These are phyloP conservation scores for Biston betularia DNA, from an alignment of 2,888 invertebrate genomes.

Conservation along the genomic window DNA sequence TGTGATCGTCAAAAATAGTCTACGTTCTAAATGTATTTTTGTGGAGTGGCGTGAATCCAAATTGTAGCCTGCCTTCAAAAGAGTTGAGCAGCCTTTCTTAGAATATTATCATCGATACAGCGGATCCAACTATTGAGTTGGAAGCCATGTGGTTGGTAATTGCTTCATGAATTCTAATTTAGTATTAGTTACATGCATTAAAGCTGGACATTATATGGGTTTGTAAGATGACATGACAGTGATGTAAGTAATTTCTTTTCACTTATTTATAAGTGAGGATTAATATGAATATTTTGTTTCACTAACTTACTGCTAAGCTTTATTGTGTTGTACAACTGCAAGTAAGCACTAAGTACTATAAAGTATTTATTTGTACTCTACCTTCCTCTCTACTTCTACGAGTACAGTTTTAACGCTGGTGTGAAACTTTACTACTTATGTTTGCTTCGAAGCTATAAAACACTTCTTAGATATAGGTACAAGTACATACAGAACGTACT, in stretches of 20 bases:
- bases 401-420: background rate
- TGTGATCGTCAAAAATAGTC: too few species aligned
- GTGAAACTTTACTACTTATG: too few species aligned
- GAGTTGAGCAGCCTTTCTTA: background rate
- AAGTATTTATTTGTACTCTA: background rate
- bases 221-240: background rate
- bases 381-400: background rate
- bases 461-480: background rate
- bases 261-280: background rate
- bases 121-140: slow-evolving; percentile 7
- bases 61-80: background rate
- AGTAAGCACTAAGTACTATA: background rate
- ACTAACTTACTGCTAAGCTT: background rate
- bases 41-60: background rate
- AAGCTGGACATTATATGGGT: slow-evolving; percentile 5
- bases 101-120: slow-evolving; percentile 10
- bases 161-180: slow-evolving; percentile 25
- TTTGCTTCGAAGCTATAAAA: background rate
- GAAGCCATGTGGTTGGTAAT: slow-evolving; percentile 27
- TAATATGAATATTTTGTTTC: too few species aligned
- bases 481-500: background rate
- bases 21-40: too few species aligned
- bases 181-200: slow-evolving; percentile 19
- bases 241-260: background rate
- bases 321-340: too few species aligned